Conservation (phyloP, 2,797 vertebrate species). For the Malurus splendens region DNA sequence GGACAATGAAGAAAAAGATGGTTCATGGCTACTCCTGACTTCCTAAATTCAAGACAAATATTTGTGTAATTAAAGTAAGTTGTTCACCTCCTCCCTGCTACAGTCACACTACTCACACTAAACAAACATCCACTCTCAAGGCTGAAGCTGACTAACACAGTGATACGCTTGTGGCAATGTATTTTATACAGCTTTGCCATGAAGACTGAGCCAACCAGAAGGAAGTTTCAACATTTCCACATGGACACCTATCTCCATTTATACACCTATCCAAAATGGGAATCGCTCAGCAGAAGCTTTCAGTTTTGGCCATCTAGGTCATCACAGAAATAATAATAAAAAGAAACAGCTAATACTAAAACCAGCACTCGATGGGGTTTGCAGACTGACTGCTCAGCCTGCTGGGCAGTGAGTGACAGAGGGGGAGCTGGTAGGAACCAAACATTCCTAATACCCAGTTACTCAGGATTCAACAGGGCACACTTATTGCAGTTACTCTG, state of each 20-base stretch:
- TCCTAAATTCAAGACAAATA: background rate
- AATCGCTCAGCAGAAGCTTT: background rate
- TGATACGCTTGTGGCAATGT: rapidly evolving
- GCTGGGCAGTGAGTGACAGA: no score
- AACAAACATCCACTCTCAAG: background rate
- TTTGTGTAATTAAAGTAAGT: background rate
- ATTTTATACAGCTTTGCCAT: background rate
- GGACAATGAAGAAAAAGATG: background rate
- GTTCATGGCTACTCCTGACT: background rate
- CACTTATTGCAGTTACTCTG: background rate
- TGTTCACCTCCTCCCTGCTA: background rate
- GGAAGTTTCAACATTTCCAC: background rate
- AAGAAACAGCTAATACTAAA: background rate
- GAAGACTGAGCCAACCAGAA: background rate
- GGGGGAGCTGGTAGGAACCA: background rate
- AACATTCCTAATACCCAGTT: background rate
- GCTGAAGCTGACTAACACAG: background rate
- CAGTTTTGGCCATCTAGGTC: background rate
- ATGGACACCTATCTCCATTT: rapidly evolving
- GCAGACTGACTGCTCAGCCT: background rate
- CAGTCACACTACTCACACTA: background rate
- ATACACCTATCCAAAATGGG: rapidly evolving
- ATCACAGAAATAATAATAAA: background rate
- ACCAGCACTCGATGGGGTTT: rapidly evolving
- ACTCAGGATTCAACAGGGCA: background rate